These are phyloP conservation scores for Mactra quadrangularis DNA, from an alignment of 1,140 invertebrate genomes.

Conservation along the genomic window DNA sequence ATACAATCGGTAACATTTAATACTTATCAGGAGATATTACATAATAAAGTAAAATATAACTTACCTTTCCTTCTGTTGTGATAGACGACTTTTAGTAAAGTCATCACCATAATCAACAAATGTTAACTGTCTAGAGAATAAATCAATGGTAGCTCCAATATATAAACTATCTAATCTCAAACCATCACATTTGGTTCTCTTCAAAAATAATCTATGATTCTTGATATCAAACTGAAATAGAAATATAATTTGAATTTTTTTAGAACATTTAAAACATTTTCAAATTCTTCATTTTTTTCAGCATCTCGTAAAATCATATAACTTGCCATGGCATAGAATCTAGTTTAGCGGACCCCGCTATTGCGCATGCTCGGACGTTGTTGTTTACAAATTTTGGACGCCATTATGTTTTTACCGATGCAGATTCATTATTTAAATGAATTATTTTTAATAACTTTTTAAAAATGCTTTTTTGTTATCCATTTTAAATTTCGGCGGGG, in stretches of 20 bases:
- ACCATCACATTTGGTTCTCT: constrained; percentile 88
- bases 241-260: neutral
- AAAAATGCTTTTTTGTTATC: too few species aligned
- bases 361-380: too few species aligned
- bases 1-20: too few species aligned
- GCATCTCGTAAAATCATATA: neutral
- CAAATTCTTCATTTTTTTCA: constrained; percentile 15
- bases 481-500: too few species aligned
- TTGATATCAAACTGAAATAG: constrained; percentile 90
- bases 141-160: constrained; percentile 90
- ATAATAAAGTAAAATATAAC: too few species aligned
- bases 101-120: constrained; percentile 91
- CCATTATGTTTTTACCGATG: too few species aligned
- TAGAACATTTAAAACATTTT: constrained; percentile 1
- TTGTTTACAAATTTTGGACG: too few species aligned
- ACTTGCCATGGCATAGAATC: too few species aligned
- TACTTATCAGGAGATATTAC: too few species aligned
- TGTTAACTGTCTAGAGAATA: constrained; percentile 91
- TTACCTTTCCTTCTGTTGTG: constrained; percentile 79
- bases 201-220: constrained; percentile 90
- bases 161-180: constrained; percentile 89
- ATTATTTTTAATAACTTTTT: too few species aligned
- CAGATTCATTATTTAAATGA: too few species aligned
- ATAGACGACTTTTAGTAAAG: constrained; percentile 82
- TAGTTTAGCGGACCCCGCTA: too few species aligned